Conservation (phyloP, 2,888 invertebrate genomes). For the Thymelicus acteon region DNA sequence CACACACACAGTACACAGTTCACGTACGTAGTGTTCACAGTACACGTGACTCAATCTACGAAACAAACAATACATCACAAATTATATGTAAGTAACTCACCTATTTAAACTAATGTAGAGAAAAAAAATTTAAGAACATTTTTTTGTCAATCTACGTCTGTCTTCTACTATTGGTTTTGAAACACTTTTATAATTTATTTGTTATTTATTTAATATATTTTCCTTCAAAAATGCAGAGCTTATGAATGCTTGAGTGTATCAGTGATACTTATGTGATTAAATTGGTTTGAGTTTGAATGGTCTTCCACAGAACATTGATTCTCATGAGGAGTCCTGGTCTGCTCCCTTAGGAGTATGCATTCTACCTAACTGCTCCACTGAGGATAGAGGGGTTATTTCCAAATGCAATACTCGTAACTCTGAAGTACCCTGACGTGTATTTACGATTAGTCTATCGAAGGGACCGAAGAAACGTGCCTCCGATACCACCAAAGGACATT, state of each 20-base stretch:
- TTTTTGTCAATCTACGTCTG: too few species aligned
- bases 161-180: too few species aligned
- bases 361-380: neutral
- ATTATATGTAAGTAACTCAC: constrained; percentile 41
- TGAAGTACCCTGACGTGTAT: neutral
- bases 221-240: too few species aligned
- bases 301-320: too few species aligned
- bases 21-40: too few species aligned
- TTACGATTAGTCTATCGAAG: constrained; percentile 1
- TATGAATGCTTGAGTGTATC: too few species aligned
- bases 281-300: too few species aligned
- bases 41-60: constrained; percentile 9
- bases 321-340: constrained; percentile 5
- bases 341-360: neutral
- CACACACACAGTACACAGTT: too few species aligned
- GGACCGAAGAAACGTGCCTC: neutral
- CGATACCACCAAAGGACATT: neutral
- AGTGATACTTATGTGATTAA: too few species aligned
- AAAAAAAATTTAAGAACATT: too few species aligned
- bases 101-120: constrained; percentile 37
- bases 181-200: too few species aligned
- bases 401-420: neutral
- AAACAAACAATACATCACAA: constrained; percentile 30
- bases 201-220: too few species aligned
- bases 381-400: neutral